Evolutionary conservation across 2,888 invertebrate genomes (phyloP), one percentile per base, ranked within the genome.

Genomic region (Hypena proboscidalis): DNA sequence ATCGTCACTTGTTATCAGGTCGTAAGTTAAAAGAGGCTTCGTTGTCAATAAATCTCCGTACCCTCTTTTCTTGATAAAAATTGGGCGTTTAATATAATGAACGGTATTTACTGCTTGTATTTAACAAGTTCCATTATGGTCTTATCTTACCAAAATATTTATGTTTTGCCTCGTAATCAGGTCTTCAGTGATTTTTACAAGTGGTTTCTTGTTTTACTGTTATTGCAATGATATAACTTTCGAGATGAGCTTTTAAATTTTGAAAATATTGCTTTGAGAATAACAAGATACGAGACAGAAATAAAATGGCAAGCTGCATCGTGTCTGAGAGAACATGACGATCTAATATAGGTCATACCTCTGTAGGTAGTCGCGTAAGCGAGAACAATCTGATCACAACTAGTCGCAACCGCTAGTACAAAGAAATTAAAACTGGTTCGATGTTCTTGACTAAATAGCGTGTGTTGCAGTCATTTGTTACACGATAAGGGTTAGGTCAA

Each of bases 311-410:
- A 58, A 58, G 47, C 49, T 52, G 64, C 38, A 43, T 27, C 34
- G 37, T 56, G 41, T 59, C 59, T 45, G 13, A 29, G 7, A 10
- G 30, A 31, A 33, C 43, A 50, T 64, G 49, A 63, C 49, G 45
- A 38, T 38, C 44, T 41, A 47, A 63, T 56, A 63, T 59, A 47
- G 60, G 56, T 63, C 52, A 32, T 47, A 49, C 25, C 39, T 47
- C 39, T 23, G 30, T 34, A 40, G 29, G 32, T 25, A 34, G 44
- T 54, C 50, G 48, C 49, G 37, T 48, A 23, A 44, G 41, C 48
- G 23, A 44, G 44, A 51, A 35, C 36, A 47, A 56, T 55, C 55
- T 41, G 52, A 40, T 33, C 33, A 20, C 47, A 58, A 61, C 63
- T 48, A 42, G 56, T 58, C 57, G 40, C 44, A 42, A 42, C 48